Conservation (phyloP, 1,140 invertebrate genomes). For the Gryllus bimaculatus region DNA sequence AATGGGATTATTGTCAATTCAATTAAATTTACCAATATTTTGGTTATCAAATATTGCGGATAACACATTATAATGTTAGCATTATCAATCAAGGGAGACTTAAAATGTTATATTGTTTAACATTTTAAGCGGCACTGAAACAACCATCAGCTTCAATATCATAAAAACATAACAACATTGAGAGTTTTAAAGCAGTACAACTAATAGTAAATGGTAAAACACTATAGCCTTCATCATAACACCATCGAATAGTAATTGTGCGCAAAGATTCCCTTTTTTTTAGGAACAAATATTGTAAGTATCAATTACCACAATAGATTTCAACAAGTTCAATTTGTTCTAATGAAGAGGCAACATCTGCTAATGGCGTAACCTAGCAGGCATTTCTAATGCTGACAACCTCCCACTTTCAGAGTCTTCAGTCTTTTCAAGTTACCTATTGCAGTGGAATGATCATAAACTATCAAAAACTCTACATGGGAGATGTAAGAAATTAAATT, state of each 20-base stretch:
- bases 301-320: not conserved
- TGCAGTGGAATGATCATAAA: not conserved
- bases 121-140: not conserved
- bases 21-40: not conserved
- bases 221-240: not conserved
- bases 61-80: not conserved
- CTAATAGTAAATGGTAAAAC: not conserved
- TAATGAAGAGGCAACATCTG: not conserved
- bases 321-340: not conserved
- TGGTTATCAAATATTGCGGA: not conserved
- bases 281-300: not conserved
- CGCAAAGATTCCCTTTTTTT: not conserved
- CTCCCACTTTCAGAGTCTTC: not conserved
- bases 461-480: not conserved
- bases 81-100: not conserved
- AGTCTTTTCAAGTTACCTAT: not conserved
- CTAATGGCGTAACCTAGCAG: not conserved
- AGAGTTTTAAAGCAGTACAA: not conserved
- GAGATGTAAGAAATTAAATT: not conserved
- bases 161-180: not conserved
- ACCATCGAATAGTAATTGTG: not conserved
- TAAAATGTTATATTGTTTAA: not conserved
- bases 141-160: not conserved
- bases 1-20: not conserved
- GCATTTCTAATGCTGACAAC: not conserved